A percentile compares a stretch with the other conserved stretches of the same genome.
Conservation (phyloP, 2,797 vertebrate genomes). For the Anguilla pacifica region DNA sequence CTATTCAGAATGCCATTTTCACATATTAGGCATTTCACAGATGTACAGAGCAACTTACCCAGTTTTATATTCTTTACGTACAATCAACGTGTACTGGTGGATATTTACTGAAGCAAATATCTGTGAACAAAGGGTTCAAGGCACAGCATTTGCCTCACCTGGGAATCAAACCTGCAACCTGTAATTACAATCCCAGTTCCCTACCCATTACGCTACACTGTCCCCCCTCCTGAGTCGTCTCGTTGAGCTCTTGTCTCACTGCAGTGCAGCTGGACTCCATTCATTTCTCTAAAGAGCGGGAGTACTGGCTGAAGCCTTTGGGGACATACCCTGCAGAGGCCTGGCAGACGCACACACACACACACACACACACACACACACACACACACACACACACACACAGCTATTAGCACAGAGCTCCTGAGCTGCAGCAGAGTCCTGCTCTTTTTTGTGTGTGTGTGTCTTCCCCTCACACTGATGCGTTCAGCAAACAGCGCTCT, state of each 20-base stretch:
- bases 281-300: slow-evolving; percentile 58
- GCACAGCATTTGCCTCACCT: neutral
- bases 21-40: neutral
- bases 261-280: neutral
- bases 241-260: neutral
- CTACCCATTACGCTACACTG: too few species aligned
- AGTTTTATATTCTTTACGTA: neutral
- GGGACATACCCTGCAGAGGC: slow-evolving; percentile 39
- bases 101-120: neutral
- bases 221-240: neutral
- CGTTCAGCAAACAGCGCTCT: slow-evolving; percentile 75
- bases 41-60: neutral
- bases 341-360: slow-evolving; percentile 45
- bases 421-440: slow-evolving; percentile 54
- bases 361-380: too few species aligned
- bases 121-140: neutral
- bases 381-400: too few species aligned
- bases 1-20: neutral
- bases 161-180: neutral
- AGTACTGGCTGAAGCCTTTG: slow-evolving; percentile 52
- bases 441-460: slow-evolving; percentile 64
- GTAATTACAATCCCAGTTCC: neutral
- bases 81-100: neutral
- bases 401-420: slow-evolving; percentile 69
- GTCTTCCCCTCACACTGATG: slow-evolving; percentile 66